Evolutionary conservation across 1,140 invertebrate genomes (phyloP).

Genomic region (Drosophila rhopaloa): DNA sequence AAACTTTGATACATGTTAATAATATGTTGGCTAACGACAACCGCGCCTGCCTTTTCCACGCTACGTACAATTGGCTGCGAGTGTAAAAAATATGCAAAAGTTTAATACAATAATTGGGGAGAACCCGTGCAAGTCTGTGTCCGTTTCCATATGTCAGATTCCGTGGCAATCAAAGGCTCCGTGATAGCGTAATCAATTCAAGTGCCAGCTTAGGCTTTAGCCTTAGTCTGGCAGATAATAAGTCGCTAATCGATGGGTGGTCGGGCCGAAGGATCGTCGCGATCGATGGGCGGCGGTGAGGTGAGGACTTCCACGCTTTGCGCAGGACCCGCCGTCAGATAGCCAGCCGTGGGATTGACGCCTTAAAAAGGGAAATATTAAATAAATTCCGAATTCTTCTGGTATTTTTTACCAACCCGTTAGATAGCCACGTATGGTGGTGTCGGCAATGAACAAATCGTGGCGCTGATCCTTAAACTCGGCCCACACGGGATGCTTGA

Average conservation of each 20-base stretch:
- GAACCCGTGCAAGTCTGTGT: constrained; percentile 32
- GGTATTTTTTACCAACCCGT: constrained; percentile 86
- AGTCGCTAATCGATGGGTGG: constrained; percentile 74
- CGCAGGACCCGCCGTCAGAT: constrained; percentile 91
- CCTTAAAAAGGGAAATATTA: constrained; percentile 74
- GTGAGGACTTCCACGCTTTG: constrained; percentile 89
- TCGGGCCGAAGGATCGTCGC: constrained; percentile 85
- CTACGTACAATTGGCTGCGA: constrained; percentile 32
- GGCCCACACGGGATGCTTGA: constrained; percentile 95
- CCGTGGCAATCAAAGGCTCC: constrained; percentile 35
- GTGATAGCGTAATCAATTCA: constrained; percentile 16
- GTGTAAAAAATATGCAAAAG: constrained; percentile 66
- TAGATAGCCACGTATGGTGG: constrained; percentile 88
- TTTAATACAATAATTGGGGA: constrained; percentile 74
- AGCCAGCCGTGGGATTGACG: constrained; percentile 91
- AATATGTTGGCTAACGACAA: constrained; percentile 34
- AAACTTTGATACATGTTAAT: constrained; percentile 76
- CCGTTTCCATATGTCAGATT: constrained; percentile 20
- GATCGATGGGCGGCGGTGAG: constrained; percentile 92
- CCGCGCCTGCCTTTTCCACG: constrained; percentile 19
- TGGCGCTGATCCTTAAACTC: constrained; percentile 99
- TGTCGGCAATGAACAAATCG: constrained; percentile 96
- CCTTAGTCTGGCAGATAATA: constrained; percentile 36
- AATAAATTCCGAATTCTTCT: neutral
- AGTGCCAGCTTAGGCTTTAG: constrained; percentile 32